A percentile compares a stretch with the other conserved stretches of the same genome.
These are phyloP conservation scores for Agriopis marginaria DNA, from an alignment of 2,888 invertebrate species.

Conservation along the genomic window DNA sequence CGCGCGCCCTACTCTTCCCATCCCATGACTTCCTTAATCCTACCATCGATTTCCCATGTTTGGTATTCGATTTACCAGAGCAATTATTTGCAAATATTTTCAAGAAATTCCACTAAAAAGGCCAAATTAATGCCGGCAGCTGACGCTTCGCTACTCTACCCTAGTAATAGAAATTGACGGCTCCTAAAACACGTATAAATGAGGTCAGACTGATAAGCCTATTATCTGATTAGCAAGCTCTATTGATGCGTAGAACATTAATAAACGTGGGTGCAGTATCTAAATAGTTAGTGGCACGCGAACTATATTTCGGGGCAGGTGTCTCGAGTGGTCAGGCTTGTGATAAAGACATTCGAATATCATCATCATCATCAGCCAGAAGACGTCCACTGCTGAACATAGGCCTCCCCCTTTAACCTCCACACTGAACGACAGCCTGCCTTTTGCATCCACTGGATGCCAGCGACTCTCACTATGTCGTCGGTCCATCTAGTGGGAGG, in stretches of 20 bases:
- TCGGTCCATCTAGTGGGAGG: no score
- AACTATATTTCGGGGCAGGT: constrained; percentile 9
- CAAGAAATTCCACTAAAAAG: background rate
- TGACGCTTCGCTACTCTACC: background rate
- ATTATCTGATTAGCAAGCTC: constrained; percentile 58
- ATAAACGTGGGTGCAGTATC: constrained; percentile 37
- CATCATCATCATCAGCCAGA: no score
- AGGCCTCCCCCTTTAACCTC: no score
- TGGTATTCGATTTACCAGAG: no score
- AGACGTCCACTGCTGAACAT: no score
- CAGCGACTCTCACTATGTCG: no score
- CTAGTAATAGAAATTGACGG: constrained; percentile 45
- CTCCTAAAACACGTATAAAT: constrained; percentile 48
- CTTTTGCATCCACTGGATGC: no score
- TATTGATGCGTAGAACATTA: constrained; percentile 52
- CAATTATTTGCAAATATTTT: background rate
- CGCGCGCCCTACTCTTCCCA: no score
- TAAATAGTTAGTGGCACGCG: constrained; percentile 55
- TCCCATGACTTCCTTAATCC: no score
- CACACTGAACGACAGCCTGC: no score
- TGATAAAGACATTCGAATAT: constrained; percentile 4
- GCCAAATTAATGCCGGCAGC: background rate
- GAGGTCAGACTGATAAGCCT: constrained; percentile 58
- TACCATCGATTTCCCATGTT: no score
- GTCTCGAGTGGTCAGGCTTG: background rate